Conservation (phyloP, 2,113 vertebrate genomes). For the Phylloscopus trochiloides region DNA sequence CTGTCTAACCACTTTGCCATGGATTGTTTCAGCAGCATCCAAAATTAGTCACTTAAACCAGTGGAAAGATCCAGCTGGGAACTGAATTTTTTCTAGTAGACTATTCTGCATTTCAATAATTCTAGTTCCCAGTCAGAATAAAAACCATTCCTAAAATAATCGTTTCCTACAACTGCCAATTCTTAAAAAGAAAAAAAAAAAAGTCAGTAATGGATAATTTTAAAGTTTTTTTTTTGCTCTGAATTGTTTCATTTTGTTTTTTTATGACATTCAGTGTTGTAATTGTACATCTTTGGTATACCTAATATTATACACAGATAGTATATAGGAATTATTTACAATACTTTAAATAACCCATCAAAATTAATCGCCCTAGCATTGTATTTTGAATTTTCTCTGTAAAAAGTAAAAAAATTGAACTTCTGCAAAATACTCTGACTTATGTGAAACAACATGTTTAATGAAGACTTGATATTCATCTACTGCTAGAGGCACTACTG, state of each 20-base stretch:
- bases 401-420: background rate
- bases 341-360: background rate
- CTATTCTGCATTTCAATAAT: background rate
- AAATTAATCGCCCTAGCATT: background rate
- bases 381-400: background rate
- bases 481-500: background rate
- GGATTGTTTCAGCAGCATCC: background rate
- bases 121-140: background rate
- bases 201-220: background rate
- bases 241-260: background rate
- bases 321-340: background rate
- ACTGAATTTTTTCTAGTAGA: background rate
- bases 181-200: background rate
- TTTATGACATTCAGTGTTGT: background rate
- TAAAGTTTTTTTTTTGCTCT: background rate
- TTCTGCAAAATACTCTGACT: background rate
- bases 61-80: background rate
- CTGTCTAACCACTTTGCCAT: background rate
- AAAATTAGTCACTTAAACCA: background rate
- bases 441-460: background rate
- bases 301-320: background rate
- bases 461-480: background rate
- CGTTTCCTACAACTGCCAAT: background rate
- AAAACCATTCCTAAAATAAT: background rate
- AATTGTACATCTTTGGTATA: background rate